Evolutionary conservation across 2,113 vertebrate species (phyloP).

Genomic region (Canis aureus): DNA sequence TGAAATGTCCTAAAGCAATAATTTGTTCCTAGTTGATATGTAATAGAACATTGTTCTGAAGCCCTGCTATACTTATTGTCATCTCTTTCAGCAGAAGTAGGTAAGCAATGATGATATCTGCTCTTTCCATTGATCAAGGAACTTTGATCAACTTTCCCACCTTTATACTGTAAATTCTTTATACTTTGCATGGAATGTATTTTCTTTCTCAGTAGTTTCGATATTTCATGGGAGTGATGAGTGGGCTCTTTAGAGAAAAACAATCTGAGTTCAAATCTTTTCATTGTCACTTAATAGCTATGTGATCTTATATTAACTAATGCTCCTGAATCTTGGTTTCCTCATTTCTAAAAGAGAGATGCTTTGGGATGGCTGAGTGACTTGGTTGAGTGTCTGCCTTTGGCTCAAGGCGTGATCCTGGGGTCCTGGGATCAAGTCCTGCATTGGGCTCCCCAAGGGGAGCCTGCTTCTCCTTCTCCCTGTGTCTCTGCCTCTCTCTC

Average conservation of each 20-base stretch:
- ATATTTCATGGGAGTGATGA: neutral
- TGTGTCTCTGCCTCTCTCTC: too few species aligned
- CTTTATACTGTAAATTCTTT: neutral
- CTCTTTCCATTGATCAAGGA: neutral
- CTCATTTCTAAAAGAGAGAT: neutral
- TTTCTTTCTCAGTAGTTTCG: neutral
- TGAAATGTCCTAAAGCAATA: neutral
- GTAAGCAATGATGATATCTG: neutral
- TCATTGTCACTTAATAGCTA: neutral
- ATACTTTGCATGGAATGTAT: neutral
- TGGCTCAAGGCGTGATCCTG: too few species aligned
- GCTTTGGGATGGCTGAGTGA: neutral
- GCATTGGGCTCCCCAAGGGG: too few species aligned
- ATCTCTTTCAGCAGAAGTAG: neutral
- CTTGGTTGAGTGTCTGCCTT: too few species aligned
- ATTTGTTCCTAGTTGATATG: neutral
- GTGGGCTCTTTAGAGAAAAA: neutral
- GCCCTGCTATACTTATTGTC: neutral
- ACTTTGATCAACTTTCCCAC: neutral
- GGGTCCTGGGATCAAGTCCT: too few species aligned
- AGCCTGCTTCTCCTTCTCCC: too few species aligned
- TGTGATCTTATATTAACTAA: neutral
- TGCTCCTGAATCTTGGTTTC: neutral
- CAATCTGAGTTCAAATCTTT: neutral
- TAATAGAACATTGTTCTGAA: neutral